A percentile compares a stretch with the other conserved stretches of the same genome.
Evolutionary conservation across 1,140 invertebrate species (phyloP).

Genomic region (Reticulitermes speratus): DNA sequence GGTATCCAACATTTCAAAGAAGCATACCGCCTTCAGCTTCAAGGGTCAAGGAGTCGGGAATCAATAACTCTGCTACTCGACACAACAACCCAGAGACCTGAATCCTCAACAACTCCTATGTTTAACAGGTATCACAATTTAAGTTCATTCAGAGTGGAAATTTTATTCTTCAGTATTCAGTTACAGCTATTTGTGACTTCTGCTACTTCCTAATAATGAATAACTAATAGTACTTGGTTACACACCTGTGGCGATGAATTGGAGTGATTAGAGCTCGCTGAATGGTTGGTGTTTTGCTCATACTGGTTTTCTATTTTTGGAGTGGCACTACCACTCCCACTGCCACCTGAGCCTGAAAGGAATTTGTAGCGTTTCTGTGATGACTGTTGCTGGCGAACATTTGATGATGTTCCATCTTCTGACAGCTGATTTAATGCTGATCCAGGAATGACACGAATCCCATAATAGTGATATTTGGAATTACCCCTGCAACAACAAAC

Average conservation of each 20-base stretch:
- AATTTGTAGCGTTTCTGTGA: constrained; percentile 51
- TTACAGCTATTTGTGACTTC: neutral
- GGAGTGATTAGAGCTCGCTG: constrained; percentile 25
- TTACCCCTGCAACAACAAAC: constrained; percentile 75
- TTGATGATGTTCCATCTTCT: constrained; percentile 55
- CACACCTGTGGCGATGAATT: constrained; percentile 26
- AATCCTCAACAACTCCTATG: too few relatives aligned
- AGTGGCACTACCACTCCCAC: neutral
- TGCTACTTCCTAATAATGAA: neutral
- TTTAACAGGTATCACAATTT: too few relatives aligned
- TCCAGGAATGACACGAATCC: constrained; percentile 92
- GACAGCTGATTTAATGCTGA: constrained; percentile 70
- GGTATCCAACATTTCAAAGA: too few relatives aligned
- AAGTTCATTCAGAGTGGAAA: too few relatives aligned
- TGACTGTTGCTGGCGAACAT: constrained; percentile 56
- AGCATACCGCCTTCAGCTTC: too few relatives aligned
- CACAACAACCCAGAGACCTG: too few relatives aligned
- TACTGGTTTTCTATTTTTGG: constrained; percentile 33
- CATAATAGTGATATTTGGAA: constrained; percentile 99
- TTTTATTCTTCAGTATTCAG: too few relatives aligned
- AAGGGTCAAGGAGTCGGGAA: too few relatives aligned
- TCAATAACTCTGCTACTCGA: too few relatives aligned
- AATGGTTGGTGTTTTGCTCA: constrained; percentile 30
- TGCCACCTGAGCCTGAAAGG: constrained; percentile 35
- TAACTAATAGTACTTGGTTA: neutral